These are phyloP conservation scores for Rhabdornis inornatus DNA, from an alignment of 2,113 vertebrate genomes.

Conservation along the genomic window DNA sequence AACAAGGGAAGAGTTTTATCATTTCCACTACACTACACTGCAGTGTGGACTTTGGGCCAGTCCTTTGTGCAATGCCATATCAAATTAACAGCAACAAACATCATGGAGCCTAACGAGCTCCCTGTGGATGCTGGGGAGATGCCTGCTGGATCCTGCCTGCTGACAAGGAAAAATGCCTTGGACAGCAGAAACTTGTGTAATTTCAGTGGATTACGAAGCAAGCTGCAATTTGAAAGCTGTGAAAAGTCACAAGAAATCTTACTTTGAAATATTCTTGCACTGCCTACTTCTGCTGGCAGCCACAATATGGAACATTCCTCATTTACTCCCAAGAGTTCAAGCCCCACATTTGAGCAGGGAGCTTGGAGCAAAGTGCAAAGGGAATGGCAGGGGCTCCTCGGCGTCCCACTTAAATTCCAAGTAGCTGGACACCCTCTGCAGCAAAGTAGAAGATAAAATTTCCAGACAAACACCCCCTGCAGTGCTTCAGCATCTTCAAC, in stretches of 20 bases:
- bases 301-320: not conserved
- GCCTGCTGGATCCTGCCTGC: not conserved
- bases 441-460: not conserved
- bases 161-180: not conserved
- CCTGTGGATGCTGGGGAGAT: not conserved
- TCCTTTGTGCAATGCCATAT: not conserved
- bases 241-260: not conserved
- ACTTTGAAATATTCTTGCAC: not conserved
- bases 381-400: fast-evolving
- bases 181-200: not conserved
- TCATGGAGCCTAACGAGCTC: slow-evolving; percentile 3
- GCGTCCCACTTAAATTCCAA: not conserved
- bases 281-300: not conserved
- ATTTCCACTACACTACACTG: not conserved
- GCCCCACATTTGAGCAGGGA: not conserved
- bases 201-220: not conserved
- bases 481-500: not conserved
- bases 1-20: not conserved
- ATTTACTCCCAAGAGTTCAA: not conserved
- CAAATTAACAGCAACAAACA: slow-evolving; percentile 20
- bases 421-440: not conserved
- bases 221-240: not conserved
- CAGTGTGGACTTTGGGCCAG: not conserved
- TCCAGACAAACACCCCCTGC: not conserved
- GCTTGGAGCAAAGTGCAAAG: not conserved